These are phyloP conservation scores for Hipposideros armiger DNA, from an alignment of 2,113 vertebrate genomes.

Conservation along the genomic window DNA sequence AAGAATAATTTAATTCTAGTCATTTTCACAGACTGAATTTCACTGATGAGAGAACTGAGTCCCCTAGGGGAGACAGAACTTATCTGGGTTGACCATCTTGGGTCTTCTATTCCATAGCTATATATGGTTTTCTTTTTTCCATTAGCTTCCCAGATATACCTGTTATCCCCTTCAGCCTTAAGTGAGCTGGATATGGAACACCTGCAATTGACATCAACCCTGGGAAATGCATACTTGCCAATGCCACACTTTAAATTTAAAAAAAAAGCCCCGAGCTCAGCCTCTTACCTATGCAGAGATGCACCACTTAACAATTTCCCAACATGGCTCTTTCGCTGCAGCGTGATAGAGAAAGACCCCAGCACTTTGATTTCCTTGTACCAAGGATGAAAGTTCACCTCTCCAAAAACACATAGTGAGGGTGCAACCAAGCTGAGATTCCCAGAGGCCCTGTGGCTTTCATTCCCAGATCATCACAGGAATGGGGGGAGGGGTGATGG, in stretches of 20 bases:
- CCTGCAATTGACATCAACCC: too few relatives aligned
- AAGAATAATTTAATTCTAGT: neutral
- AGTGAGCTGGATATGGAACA: neutral
- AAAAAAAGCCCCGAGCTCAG: neutral
- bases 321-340: neutral
- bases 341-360: accelerated
- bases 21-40: neutral
- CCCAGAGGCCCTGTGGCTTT: neutral
- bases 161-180: neutral
- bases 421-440: neutral
- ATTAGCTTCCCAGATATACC: neutral
- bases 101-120: neutral
- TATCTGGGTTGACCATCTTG: neutral
- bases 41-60: neutral
- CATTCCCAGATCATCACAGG: neutral
- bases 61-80: neutral
- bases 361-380: too few relatives aligned
- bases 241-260: neutral
- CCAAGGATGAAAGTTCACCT: neutral
- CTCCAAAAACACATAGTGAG: neutral
- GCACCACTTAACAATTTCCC: neutral
- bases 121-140: neutral
- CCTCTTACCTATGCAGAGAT: neutral
- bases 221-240: neutral
- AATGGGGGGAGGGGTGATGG: too few relatives aligned